These are phyloP conservation scores for Cossypha dichroa DNA, from an alignment of 2,797 vertebrate species.

Conservation along the genomic window DNA sequence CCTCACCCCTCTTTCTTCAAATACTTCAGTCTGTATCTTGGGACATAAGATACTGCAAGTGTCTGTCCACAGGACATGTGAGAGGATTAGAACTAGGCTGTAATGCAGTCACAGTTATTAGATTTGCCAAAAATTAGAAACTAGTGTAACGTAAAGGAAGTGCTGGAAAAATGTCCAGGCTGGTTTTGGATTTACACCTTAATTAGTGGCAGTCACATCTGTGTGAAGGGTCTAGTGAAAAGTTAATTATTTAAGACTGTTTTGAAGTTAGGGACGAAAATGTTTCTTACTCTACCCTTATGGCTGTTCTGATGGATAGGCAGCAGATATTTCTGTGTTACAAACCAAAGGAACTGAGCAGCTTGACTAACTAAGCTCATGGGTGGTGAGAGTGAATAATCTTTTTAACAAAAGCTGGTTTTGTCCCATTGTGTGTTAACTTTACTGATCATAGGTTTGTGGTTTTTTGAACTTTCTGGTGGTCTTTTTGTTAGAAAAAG, in stretches of 20 bases:
- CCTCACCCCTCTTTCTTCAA: not conserved
- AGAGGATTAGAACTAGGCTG: not conserved
- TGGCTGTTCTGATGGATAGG: not conserved
- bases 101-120: not conserved
- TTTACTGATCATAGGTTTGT: not conserved
- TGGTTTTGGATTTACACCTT: not conserved
- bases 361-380: not conserved
- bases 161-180: not conserved
- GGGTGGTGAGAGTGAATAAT: not conserved
- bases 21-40: not conserved
- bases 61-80: not conserved
- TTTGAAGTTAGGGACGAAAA: not conserved
- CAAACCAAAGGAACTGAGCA: not conserved
- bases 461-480: not conserved
- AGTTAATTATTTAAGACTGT: not conserved
- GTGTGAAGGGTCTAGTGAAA: not conserved
- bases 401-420: not conserved
- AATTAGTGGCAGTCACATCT: not conserved
- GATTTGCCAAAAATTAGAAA: not conserved
- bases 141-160: not conserved
- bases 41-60: not conserved
- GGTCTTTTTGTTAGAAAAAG: not conserved
- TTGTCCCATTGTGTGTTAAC: not conserved
- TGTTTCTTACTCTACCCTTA: not conserved
- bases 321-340: not conserved